Evolutionary conservation across 2,113 vertebrate species (phyloP).

Genomic region (Monopterus albus): DNA sequence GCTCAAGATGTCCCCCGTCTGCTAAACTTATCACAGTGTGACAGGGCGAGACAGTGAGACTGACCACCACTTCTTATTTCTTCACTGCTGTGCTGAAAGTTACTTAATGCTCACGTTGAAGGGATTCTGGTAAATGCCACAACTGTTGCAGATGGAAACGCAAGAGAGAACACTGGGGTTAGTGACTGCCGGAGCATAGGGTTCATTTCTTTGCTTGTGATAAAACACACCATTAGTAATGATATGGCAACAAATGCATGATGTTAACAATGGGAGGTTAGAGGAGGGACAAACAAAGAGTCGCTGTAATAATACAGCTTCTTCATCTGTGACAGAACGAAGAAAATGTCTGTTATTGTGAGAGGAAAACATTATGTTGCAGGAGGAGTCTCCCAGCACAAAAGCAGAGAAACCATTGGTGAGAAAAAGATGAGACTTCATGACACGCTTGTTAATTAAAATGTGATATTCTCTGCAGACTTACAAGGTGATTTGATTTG

Average conservation of each 20-base stretch:
- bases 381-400: too few species aligned
- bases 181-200: not conserved
- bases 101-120: not conserved
- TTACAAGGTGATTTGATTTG: too few species aligned
- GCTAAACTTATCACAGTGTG: constrained; percentile 46
- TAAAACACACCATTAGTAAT: too few species aligned
- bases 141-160: constrained; percentile 30
- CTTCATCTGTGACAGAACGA: not conserved
- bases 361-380: not conserved
- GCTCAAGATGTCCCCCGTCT: constrained; percentile 35
- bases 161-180: not conserved
- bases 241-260: not conserved
- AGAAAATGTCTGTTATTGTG: not conserved
- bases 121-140: constrained; percentile 29
- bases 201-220: not conserved
- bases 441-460: too few species aligned
- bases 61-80: constrained; percentile 15
- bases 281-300: not conserved
- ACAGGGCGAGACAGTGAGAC: not conserved
- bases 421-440: not conserved
- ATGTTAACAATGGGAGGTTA: not conserved
- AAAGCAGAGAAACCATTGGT: too few species aligned
- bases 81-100: not conserved
- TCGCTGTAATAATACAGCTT: not conserved
- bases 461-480: too few species aligned